These are phyloP conservation scores for Chitala chitala DNA, from an alignment of 2,113 vertebrate species.

Conservation along the genomic window DNA sequence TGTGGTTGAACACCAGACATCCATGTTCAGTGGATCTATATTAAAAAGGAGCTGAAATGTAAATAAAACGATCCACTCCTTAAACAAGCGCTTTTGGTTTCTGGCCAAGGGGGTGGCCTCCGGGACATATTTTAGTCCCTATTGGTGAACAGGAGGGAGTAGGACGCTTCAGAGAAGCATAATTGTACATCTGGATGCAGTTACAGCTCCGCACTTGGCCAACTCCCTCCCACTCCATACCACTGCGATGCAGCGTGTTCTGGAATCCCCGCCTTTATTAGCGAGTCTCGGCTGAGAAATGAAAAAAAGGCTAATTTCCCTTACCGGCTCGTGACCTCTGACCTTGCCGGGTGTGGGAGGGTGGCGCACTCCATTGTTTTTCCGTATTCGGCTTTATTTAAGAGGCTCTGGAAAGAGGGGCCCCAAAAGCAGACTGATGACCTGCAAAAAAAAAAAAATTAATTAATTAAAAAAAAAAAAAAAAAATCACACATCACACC, in stretches of 20 bases:
- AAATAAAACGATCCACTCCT: not conserved
- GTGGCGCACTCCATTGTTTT: not conserved
- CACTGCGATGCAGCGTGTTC: not conserved
- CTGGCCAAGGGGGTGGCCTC: not conserved
- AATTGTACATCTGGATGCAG: slow-evolving; percentile 56
- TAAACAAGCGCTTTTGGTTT: not conserved
- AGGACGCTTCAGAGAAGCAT: slow-evolving; percentile 37
- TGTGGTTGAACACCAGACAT: not conserved
- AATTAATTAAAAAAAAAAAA: not conserved
- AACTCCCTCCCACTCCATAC: slow-evolving; percentile 5
- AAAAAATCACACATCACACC: not conserved
- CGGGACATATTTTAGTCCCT: not conserved
- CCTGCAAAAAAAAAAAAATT: not conserved
- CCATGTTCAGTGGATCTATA: not conserved
- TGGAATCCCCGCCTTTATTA: slow-evolving; percentile 15
- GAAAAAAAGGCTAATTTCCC: slow-evolving; percentile 33
- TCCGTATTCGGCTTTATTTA: not conserved
- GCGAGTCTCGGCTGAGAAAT: not conserved
- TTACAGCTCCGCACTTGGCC: slow-evolving; percentile 44
- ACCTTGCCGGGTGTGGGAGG: not conserved
- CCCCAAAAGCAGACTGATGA: not conserved
- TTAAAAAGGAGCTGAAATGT: not conserved
- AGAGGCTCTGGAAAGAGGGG: not conserved
- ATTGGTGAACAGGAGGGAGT: slow-evolving; percentile 31
- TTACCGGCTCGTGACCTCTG: slow-evolving; percentile 20